phyloP scores from a whole-genome alignment of 2,113 vertebrate species.

The Proterorhinus semilunaris region DNA sequence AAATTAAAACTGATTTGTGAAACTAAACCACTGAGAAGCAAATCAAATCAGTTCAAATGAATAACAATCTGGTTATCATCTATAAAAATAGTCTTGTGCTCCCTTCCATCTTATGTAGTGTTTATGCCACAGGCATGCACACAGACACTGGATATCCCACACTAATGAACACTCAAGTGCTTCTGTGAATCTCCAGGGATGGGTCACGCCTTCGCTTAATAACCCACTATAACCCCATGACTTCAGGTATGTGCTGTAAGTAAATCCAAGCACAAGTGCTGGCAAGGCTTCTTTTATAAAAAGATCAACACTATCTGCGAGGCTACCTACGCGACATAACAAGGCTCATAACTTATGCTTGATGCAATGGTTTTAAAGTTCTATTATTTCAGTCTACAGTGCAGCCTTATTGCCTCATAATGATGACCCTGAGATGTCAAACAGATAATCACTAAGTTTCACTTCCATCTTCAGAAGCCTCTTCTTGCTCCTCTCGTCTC shows the following conservation, averaged over 20 bases:
- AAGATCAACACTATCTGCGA: conserved; percentile 55
- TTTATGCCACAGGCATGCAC: background rate
- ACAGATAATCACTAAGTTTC: conserved; percentile 17
- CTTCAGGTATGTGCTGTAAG: conserved; percentile 38
- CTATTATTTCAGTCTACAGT: conserved; percentile 34
- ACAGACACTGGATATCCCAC: conserved; percentile 10
- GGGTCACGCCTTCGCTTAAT: background rate
- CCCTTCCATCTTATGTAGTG: background rate
- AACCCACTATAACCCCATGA: background rate
- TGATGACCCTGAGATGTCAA: conserved; percentile 33
- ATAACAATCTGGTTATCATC: no score
- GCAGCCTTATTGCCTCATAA: conserved; percentile 8
- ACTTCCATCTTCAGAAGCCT: no score
- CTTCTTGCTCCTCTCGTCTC: no score
- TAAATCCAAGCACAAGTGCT: conserved; percentile 55
- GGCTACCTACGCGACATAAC: background rate
- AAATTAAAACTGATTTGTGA: no score
- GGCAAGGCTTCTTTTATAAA: conserved; percentile 69
- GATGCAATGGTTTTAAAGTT: conserved; percentile 12
- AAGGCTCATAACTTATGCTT: background rate
- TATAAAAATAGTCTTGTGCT: no score
- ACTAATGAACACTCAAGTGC: background rate
- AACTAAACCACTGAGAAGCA: no score
- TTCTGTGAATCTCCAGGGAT: background rate
- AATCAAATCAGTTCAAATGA: no score